Percentiles rank a stretch among this genome's conserved stretches.
Evolutionary conservation across 2,888 invertebrate genomes (phyloP).

Genomic region (Heliconius erato): DNA sequence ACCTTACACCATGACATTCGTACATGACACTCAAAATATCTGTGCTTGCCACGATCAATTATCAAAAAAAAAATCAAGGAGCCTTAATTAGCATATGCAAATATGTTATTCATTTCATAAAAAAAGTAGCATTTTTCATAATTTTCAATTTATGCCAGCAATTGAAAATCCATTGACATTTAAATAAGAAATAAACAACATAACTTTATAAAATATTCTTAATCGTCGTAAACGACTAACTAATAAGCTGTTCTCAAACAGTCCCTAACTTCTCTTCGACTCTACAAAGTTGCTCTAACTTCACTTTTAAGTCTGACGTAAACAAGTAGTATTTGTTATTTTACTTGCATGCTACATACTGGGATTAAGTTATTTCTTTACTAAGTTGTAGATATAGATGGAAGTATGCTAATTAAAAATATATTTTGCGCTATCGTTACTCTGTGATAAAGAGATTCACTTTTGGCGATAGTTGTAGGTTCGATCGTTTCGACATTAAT

Average conservation of each 20-base stretch:
- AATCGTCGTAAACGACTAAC: constrained; percentile 28
- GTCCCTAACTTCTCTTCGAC: constrained; percentile 27
- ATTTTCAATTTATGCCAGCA: neutral
- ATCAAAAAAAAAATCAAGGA: neutral
- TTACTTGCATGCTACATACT: constrained; percentile 27
- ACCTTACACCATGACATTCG: no score
- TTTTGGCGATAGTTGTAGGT: neutral
- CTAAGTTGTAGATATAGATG: neutral
- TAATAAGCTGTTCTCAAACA: constrained; percentile 33
- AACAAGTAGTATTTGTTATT: constrained; percentile 27
- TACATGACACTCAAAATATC: no score
- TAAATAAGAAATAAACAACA: neutral
- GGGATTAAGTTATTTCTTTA: neutral
- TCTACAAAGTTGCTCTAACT: constrained; percentile 22
- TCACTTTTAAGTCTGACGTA: constrained; percentile 24
- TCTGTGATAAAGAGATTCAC: neutral
- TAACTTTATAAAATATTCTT: constrained; percentile 28
- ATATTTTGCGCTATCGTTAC: neutral
- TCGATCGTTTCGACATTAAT: neutral
- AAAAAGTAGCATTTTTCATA: neutral
- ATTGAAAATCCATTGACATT: constrained; percentile 27
- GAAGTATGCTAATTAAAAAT: neutral
- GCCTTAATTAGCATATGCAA: neutral
- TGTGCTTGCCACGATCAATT: no score
- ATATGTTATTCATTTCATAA: neutral